Evolutionary conservation across 2,888 invertebrate genomes (phyloP), one percentile per base, ranked within the genome.

Genomic region (Epirrita christyi): DNA sequence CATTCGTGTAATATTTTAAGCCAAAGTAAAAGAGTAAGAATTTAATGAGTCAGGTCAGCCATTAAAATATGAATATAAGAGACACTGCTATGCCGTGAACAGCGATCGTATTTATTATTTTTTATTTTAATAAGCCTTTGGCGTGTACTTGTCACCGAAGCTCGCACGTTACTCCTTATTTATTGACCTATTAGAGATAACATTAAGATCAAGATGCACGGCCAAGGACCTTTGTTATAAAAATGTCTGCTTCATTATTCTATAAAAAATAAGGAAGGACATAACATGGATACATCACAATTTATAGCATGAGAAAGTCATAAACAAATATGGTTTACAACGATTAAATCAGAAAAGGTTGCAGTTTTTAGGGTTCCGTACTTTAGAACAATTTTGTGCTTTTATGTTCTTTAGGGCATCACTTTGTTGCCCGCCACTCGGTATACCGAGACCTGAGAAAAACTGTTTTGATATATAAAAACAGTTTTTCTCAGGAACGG

Each of bases 101-200:
- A 72, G 80, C 71, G 76, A 72, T 83, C 80, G 81, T 79, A 76
- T 81, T 84, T 78, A 78, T 88, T 81, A 74, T 80, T 83, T 81
- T 85, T 90, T 87, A 81, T 89, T 88, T 85, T 86, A 88, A 86
- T 88, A 86, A 86, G 83, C 81, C 81, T 79, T 80, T 81, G 81
- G 80, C 83, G 75, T 87, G 86, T 87, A 85, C 82, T 73, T 86
- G 89, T 91, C 88, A 85, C 84, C 86, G 88, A 88, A 86, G 91
- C 89, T 91, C 88, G 88, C 91, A 87, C 91, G 91, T 89, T 87
- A 86, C 80, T 81, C 75, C 78, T 91, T 90, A 92, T 92, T 92
- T 92, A 92, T 92, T 92, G 90, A 86, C 90, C 91, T 92, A 92
- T 92, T 92, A 92, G 90, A 92, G 91, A 92, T 92, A 91, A 91